Base-by-base conservation (phyloP, 2,888 invertebrate genomes). In the Pammene aurita region DNA sequence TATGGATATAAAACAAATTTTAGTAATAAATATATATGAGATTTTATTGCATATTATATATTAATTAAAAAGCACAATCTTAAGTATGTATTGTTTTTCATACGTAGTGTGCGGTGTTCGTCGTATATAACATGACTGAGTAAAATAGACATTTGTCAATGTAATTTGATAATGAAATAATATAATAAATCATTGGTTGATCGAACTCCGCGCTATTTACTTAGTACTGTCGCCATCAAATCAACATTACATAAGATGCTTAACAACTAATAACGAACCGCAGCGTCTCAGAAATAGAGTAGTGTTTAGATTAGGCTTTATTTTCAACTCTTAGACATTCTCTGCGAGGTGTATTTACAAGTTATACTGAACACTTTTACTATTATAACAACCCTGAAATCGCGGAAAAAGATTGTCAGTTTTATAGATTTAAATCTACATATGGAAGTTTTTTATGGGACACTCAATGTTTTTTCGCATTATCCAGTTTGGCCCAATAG, bases 71-170 rank as follows among this genome's bases (percentile, higher is more conserved):
- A 13, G 1, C 13, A 52, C 26, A 52, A 52, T 13, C n/a, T n/a
- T n/a, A n/a, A n/a, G 26, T 52, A 52, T 26, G 26, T 26, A 52
- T 52, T 18, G 16, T 16, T n/a, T n/a, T n/a, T 18, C 52, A 52
- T 52, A 52, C 52, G 52, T 52, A 52, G 52, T 52, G 52, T 52
- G 52, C 52, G 52, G 52, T 52, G 52, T 52, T 57, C 42, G 57
- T 44, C 42, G 16, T 26, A 42, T n/a, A 26, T 18, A 57, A 44
- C 42, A 5, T 18, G 57, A 42, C 42, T n/a, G n/a, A 18, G 13
- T 38, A 6, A 38, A 9, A 56, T 1, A 41, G 13, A 26, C 26
- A 52, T 26, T 18, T 52, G 13, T 52, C 52, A 52, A 26, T 52
- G 52, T 26, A 26, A 52, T 26, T 13, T 5, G 26, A 26, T 26